A percentile compares a stretch with the other conserved stretches of the same genome.
Conservation (phyloP, 2,113 vertebrate species). For the Pogona vitticeps region DNA sequence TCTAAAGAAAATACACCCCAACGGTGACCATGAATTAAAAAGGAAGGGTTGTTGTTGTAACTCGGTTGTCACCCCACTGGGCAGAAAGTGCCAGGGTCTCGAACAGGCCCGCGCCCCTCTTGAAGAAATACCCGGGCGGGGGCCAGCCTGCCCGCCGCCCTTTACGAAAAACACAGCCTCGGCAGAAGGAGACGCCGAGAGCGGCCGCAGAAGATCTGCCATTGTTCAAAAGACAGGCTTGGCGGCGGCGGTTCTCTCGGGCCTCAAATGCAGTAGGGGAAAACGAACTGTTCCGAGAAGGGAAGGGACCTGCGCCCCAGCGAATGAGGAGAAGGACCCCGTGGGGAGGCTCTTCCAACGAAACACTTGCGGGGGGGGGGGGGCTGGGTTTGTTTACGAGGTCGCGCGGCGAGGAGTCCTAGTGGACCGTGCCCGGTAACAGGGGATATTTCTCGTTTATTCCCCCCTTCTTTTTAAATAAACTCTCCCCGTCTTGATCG, state of each 20-base stretch:
- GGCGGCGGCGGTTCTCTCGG: neutral
- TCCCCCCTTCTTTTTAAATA: too few species aligned
- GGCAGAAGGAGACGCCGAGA: neutral
- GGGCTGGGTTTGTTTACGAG: too few species aligned
- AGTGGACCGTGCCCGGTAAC: accelerated
- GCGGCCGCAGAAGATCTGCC: neutral
- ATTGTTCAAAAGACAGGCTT: neutral
- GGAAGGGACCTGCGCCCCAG: neutral
- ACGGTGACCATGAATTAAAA: neutral
- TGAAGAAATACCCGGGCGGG: neutral
- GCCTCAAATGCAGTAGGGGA: neutral
- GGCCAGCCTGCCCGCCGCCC: too few species aligned
- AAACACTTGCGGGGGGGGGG: too few species aligned
- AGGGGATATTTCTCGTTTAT: neutral
- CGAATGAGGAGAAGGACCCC: accelerated
- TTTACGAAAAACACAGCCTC: too few species aligned
- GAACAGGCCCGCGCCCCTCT: neutral
- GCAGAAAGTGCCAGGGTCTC: neutral
- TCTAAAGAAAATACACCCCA: neutral
- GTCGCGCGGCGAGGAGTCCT: too few species aligned
- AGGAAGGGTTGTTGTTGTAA: neutral
- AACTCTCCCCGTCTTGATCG: too few species aligned
- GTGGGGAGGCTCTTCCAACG: neutral
- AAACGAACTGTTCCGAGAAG: too few species aligned
- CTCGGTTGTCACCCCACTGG: neutral